A percentile compares a stretch with the other conserved stretches of the same genome.
Conservation (phyloP, 2,888 invertebrate genomes). For the Ophion slaviceki region DNA sequence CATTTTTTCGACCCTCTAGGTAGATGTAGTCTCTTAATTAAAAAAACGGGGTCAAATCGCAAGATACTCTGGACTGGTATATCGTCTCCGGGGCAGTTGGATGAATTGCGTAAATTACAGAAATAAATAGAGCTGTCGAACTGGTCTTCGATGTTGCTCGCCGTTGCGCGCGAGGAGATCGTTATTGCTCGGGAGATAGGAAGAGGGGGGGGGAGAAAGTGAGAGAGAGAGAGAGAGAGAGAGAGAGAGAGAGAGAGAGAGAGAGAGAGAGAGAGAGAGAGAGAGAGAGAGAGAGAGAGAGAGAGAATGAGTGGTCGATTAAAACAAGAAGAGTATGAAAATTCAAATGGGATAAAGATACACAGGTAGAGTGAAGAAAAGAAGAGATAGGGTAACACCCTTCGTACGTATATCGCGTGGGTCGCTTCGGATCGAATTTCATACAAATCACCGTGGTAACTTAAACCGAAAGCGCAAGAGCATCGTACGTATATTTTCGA, state of each 20-base stretch:
- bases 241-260: no score
- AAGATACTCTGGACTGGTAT: constrained; percentile 43
- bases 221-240: no score
- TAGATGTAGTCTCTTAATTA: not conserved
- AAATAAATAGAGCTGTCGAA: constrained; percentile 80
- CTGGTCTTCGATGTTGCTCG: constrained; percentile 71
- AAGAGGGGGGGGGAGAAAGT: no score
- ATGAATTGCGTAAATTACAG: constrained; percentile 73
- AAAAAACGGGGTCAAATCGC: not conserved
- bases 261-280: constrained; percentile 39
- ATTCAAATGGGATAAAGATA: constrained; percentile 67
- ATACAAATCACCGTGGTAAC: constrained; percentile 81
- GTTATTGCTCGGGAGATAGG: constrained; percentile 48
- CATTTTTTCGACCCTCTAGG: no score
- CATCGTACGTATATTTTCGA: constrained; percentile 28
- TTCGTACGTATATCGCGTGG: constrained; percentile 72
- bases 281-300: not conserved
- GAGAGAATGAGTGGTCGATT: constrained; percentile 58
- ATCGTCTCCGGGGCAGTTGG: constrained; percentile 40
- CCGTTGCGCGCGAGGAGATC: constrained; percentile 63
- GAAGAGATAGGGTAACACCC: constrained; percentile 36
- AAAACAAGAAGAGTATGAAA: constrained; percentile 64
- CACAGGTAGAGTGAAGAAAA: constrained; percentile 47
- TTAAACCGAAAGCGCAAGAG: constrained; percentile 77
- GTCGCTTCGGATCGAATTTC: constrained; percentile 79